phyloP scores from a whole-genome alignment of 2,888 invertebrate species.

The Mayetiola destructor region DNA sequence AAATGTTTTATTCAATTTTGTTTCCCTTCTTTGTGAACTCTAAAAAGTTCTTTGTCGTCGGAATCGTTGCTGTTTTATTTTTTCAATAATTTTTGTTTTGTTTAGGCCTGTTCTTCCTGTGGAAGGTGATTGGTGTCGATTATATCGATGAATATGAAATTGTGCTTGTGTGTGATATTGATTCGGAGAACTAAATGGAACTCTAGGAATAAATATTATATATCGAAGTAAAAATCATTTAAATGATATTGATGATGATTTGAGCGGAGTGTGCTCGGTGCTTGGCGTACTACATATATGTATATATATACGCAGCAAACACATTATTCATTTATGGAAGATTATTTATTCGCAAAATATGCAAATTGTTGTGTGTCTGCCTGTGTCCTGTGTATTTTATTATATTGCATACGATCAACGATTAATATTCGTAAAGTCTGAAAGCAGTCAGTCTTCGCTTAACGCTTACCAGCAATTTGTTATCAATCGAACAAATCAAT shows the following conservation, averaged over 20 bases:
- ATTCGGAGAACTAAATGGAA: conserved; percentile 7
- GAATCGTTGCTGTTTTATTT: neutral
- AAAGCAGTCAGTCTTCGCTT: no score
- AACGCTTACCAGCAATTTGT: conserved; percentile 7
- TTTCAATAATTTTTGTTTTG: neutral
- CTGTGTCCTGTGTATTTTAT: neutral
- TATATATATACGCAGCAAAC: no score
- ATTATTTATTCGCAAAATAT: conserved; percentile 11
- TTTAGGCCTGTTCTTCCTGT: no score
- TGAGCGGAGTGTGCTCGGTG: neutral
- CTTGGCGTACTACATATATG: no score
- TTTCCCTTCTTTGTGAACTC: conserved; percentile 3
- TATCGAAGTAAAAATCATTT: conserved; percentile 4
- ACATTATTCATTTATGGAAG: conserved; percentile 2
- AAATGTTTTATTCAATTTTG: conserved; percentile 10
- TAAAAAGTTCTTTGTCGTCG: no score
- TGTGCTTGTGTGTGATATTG: no score
- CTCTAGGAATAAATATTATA: conserved; percentile 10
- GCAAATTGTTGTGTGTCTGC: conserved; percentile 9
- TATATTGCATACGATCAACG: no score
- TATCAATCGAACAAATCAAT: conserved; percentile 5
- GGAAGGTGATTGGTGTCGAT: neutral
- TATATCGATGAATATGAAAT: neutral
- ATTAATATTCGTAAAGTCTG: no score
- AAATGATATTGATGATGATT: conserved; percentile 10